These are phyloP conservation scores for Syngnathoides biaculeatus DNA, from an alignment of 2,113 vertebrate genomes.

Conservation along the genomic window DNA sequence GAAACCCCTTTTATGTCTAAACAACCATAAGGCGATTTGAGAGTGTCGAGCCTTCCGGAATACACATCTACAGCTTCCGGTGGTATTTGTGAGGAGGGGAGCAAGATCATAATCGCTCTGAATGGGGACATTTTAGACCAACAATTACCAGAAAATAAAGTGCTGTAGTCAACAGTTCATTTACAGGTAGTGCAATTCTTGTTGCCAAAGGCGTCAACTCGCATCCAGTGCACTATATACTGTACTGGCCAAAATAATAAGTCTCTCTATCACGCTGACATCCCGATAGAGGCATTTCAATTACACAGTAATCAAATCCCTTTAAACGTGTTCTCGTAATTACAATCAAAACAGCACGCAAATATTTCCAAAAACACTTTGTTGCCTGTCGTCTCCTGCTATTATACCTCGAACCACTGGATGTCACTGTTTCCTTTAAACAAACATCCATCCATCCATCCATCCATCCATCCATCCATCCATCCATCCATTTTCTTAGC, in stretches of 20 bases:
- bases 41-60: conserved; percentile 15
- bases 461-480: no score
- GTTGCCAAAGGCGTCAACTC: background rate
- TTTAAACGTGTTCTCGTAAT: background rate
- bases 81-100: background rate
- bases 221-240: no score
- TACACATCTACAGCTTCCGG: conserved; percentile 14
- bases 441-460: no score
- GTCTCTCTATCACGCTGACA: background rate
- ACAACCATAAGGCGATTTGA: conserved; percentile 61
- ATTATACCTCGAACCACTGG: background rate
- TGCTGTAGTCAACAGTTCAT: background rate
- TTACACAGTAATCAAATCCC: background rate
- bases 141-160: background rate
- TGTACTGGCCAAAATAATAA: background rate
- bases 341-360: background rate
- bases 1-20: conserved; percentile 39
- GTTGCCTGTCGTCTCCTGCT: background rate
- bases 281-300: background rate
- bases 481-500: no score
- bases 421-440: background rate
- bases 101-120: background rate
- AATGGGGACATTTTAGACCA: background rate
- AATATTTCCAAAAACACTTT: background rate
- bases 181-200: background rate